These are phyloP conservation scores for Porites rus DNA, from an alignment of 92 coral and sea anemone genomes.

Conservation along the genomic window DNA sequence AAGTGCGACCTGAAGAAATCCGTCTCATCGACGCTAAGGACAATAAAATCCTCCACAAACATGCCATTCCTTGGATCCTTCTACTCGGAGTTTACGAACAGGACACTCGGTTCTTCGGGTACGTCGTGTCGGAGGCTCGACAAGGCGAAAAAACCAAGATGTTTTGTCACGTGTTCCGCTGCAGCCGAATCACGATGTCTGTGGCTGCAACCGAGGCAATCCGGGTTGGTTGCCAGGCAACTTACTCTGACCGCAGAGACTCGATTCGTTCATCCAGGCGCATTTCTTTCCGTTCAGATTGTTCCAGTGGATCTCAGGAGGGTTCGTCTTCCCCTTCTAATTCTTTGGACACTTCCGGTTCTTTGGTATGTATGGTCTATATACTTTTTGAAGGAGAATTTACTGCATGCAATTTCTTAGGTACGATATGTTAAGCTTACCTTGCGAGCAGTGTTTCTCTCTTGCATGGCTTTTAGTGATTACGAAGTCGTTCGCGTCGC, in stretches of 20 bases:
- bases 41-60: conserved; percentile 68
- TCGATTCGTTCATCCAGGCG: conserved; percentile 48
- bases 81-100: conserved; percentile 92
- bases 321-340: conserved; percentile 69
- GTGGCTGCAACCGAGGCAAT: conserved; percentile 91
- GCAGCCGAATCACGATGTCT: conserved; percentile 89
- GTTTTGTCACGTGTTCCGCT: conserved; percentile 98
- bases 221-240: conserved; percentile 90
- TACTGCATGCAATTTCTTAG: too few species aligned
- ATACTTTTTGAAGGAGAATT: too few species aligned
- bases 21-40: conserved; percentile 69
- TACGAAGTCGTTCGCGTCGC: too few species aligned
- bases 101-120: conserved; percentile 94
- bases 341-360: conserved; percentile 38
- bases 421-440: too few species aligned
- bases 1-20: conserved; percentile 81
- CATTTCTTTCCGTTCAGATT: conserved; percentile 27
- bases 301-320: conserved; percentile 21
- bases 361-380: conserved; percentile 44
- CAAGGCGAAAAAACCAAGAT: conserved; percentile 96
- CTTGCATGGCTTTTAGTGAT: too few species aligned
- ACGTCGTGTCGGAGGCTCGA: conserved; percentile 91
- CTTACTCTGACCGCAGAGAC: conserved; percentile 76
- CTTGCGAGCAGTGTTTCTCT: too few species aligned
- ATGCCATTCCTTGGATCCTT: conserved; percentile 91